Evolutionary conservation across 1,140 invertebrate genomes (phyloP).

Genomic region (Psix sp.): DNA sequence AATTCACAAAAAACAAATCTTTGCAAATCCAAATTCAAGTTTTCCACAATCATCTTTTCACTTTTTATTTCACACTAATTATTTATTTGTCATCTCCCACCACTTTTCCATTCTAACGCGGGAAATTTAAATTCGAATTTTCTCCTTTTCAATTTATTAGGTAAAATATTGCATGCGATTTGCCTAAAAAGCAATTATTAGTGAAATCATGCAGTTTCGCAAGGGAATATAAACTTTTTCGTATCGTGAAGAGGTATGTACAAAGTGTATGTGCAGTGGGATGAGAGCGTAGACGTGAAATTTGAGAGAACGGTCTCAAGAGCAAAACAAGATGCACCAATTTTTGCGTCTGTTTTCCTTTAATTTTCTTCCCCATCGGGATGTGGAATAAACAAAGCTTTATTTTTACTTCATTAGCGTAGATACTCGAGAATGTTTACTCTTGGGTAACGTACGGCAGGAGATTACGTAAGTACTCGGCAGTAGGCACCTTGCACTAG

Average conservation of each 20-base stretch:
- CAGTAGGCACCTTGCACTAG: slow-evolving; percentile 59
- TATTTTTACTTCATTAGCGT: slow-evolving; percentile 61
- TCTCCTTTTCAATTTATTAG: no score
- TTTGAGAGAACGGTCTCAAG: slow-evolving; percentile 41
- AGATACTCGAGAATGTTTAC: slow-evolving; percentile 62
- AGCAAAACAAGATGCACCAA: slow-evolving; percentile 33
- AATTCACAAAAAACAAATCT: no score
- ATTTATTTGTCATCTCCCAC: no score
- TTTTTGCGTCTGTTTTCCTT: slow-evolving; percentile 54
- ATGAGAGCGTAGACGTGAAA: slow-evolving; percentile 20
- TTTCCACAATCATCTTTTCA: no score
- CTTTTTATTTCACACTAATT: no score
- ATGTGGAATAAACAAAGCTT: slow-evolving; percentile 58
- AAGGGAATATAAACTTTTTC: slow-evolving; percentile 10
- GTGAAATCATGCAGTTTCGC: neutral
- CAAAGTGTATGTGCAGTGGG: neutral
- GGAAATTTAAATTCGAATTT: no score
- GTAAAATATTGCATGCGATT: no score
- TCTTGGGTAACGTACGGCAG: slow-evolving; percentile 58
- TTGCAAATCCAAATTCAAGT: no score
- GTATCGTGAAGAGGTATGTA: neutral
- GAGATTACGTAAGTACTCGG: slow-evolving; percentile 66
- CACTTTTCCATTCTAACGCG: no score
- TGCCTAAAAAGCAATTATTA: no score
- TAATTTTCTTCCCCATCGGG: slow-evolving; percentile 49